Percentiles rank a stretch among this genome's conserved stretches.
Evolutionary conservation across 92 coral and sea anemone species (phyloP).

Genomic region (Hydrozoanthus gracilis): DNA sequence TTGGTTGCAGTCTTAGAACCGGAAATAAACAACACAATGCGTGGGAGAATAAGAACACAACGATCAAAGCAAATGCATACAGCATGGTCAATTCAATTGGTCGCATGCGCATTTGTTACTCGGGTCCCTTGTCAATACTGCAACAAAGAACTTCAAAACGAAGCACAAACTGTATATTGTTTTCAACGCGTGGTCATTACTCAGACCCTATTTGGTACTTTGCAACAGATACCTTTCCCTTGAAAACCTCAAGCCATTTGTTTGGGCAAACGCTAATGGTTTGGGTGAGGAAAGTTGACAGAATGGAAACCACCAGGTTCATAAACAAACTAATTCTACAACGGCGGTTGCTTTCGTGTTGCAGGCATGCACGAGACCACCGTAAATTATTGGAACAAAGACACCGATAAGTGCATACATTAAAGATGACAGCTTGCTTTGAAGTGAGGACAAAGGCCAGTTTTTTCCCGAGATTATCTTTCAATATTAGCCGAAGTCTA

Average conservation of each 20-base stretch:
- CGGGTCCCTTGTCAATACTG: neutral
- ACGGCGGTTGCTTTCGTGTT: constrained; percentile 16
- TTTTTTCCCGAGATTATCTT: constrained; percentile 25
- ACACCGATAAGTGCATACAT: constrained; percentile 31
- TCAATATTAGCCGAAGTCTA: neutral
- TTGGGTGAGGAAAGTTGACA: neutral
- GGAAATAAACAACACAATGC: constrained; percentile 8
- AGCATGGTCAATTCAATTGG: neutral
- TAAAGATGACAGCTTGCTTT: constrained; percentile 31
- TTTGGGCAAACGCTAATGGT: neutral
- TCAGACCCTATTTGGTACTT: neutral
- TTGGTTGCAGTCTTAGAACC: constrained; percentile 3
- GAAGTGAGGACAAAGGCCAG: constrained; percentile 21
- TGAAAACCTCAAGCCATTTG: neutral
- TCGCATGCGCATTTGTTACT: neutral
- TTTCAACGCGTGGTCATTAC: neutral
- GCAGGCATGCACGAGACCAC: neutral
- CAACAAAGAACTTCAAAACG: constrained; percentile 5
- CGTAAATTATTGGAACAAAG: constrained; percentile 6
- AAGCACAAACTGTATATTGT: neutral
- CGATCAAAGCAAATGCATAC: too few species aligned
- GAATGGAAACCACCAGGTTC: neutral
- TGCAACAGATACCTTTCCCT: neutral
- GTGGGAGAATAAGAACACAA: neutral
- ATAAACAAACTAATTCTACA: neutral